Conservation (phyloP, 1,140 invertebrate genomes). For the Elymnias hypermnestra region DNA sequence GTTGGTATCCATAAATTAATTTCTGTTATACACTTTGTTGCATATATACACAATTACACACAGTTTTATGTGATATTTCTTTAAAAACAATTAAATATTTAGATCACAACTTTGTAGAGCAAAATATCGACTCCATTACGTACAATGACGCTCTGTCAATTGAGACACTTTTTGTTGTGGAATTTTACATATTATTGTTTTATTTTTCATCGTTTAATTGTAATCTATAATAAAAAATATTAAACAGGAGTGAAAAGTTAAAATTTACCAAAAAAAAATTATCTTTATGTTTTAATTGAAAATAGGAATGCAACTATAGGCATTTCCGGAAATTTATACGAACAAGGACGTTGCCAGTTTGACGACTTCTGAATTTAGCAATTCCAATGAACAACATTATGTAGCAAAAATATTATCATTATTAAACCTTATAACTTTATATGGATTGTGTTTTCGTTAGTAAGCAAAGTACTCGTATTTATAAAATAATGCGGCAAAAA, state of each 20-base stretch:
- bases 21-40: slow-evolving; percentile 33
- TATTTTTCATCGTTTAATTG: neutral
- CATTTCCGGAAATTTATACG: slow-evolving; percentile 40
- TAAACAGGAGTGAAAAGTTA: too few species aligned
- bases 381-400: slow-evolving; percentile 28
- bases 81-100: slow-evolving; percentile 37
- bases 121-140: slow-evolving; percentile 74
- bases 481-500: too few species aligned
- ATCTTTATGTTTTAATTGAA: slow-evolving; percentile 9
- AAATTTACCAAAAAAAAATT: too few species aligned
- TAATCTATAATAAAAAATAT: slow-evolving; percentile 10
- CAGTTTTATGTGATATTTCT: slow-evolving; percentile 53
- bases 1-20: slow-evolving; percentile 53
- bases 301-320: slow-evolving; percentile 7
- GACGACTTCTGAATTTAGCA: slow-evolving; percentile 70
- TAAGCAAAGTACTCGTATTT: too few species aligned
- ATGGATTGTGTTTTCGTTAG: too few species aligned
- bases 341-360: slow-evolving; percentile 62
- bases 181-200: slow-evolving; percentile 30
- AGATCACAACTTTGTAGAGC: slow-evolving; percentile 43
- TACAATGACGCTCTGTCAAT: slow-evolving; percentile 74
- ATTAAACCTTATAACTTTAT: too few species aligned
- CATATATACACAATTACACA: slow-evolving; percentile 41
- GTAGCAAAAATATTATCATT: slow-evolving; percentile 16
- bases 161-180: slow-evolving; percentile 42